Conservation (phyloP, 1,140 invertebrate species). For the Dicyema japonicum region DNA sequence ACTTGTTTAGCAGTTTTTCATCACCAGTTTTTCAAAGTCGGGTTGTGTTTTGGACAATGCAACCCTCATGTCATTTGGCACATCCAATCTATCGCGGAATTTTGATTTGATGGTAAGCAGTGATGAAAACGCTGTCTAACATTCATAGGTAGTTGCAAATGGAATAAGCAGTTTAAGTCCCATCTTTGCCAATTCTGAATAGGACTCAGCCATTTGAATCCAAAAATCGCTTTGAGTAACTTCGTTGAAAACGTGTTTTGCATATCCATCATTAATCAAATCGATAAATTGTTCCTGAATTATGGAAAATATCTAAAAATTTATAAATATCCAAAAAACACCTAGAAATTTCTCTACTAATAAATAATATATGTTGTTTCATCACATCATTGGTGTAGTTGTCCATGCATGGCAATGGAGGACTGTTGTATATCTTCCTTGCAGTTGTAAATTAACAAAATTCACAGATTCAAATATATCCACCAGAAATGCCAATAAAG, state of each 20-base stretch:
- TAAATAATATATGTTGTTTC: too few species aligned
- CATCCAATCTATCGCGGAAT: neutral
- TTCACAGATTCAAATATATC: too few species aligned
- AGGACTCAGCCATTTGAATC: neutral
- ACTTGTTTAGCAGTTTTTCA: neutral
- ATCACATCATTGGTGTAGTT: too few species aligned
- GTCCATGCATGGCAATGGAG: too few species aligned
- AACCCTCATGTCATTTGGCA: slow-evolving; percentile 1
- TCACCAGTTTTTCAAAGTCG: neutral
- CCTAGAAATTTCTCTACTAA: too few species aligned
- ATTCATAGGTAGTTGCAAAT: slow-evolving; percentile 1
- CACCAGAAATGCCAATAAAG: too few species aligned
- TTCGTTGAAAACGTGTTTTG: slow-evolving; percentile 2
- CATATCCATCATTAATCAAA: slow-evolving; percentile 2
- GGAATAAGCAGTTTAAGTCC: neutral
- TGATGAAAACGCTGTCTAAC: slow-evolving; percentile 1
- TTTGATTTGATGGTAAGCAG: neutral
- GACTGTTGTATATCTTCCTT: too few species aligned
- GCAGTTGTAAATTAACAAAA: too few species aligned
- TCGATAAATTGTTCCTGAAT: slow-evolving; percentile 1
- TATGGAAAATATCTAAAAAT: too few species aligned
- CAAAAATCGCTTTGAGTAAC: neutral
- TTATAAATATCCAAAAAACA: too few species aligned
- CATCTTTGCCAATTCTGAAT: slow-evolving; percentile 1
- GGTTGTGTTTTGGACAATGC: neutral